Evolutionary conservation across 1,140 invertebrate species (phyloP), one percentile per base, ranked within the genome.

Genomic region (Bicyclus anynana): DNA sequence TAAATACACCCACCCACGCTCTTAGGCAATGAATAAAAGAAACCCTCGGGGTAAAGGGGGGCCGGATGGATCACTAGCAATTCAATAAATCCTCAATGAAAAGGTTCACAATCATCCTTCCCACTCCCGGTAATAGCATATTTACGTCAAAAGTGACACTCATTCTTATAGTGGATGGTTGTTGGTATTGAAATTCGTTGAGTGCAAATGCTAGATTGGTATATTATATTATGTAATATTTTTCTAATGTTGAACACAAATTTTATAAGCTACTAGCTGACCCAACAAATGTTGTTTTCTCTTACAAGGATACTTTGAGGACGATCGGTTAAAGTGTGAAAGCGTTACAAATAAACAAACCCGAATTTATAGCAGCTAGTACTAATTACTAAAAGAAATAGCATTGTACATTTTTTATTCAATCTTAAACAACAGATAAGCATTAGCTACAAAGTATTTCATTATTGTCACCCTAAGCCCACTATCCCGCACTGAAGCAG

Each of bases 11-110:
- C 16, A 5, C 17, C 10, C 17, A 18, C 6, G 17, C 1, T 20
- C 18, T 14, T 44, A 20, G 40, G 10, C 40, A 20, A 20, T 44
- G 40, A 20, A 44, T 44, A 44, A 44, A 44, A 44, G 18, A 44
- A 20, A 44, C 12, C 40, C 40, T 20, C 12, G 16, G 40, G 1
- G 18, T 38, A 20, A 44, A 17, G 17, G 40, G 40, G 16, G 12
- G n/a, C 40, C 17, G 10, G 40, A 20, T 20, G 10, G 40, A 21
- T 44, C 40, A 20, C 40, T 44, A 44, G 16, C 10, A 44, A 44
- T 44, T 44, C 40, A 44, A 44, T 44, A 44, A 44, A 44, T 44
- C 40, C 17, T 44, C 40, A 44, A 44, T 20, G 17, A 44, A 44
- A 42, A 20, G 17, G 40, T 14, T 20, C 40, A 44, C 40, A 44